Conservation (phyloP, 2,797 vertebrate species). For the Falco biarmicus region DNA sequence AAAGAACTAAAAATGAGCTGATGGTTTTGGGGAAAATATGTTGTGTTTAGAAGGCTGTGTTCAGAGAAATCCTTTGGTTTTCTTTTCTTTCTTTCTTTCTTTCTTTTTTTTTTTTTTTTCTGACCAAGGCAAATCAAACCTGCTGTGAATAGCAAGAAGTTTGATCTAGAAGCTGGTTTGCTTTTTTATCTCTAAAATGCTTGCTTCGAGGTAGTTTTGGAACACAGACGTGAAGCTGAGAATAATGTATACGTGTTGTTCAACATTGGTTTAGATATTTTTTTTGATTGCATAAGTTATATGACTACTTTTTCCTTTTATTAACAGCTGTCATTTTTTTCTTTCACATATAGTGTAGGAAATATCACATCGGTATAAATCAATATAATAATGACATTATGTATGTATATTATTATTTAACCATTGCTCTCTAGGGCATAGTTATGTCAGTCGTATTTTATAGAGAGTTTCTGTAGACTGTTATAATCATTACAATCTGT, state of each 20-base stretch:
- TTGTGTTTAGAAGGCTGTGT: neutral
- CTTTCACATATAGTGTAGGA: neutral
- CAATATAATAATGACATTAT: slow-evolving; percentile 32
- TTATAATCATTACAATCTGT: slow-evolving; percentile 4
- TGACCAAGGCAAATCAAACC: neutral
- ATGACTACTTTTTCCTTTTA: neutral
- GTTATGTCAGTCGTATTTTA: slow-evolving; percentile 42
- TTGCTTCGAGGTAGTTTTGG: neutral
- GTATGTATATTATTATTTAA: slow-evolving; percentile 58
- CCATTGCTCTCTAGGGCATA: slow-evolving; percentile 16
- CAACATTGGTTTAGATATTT: neutral
- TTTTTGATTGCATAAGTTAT: neutral
- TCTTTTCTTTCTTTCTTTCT: neutral
- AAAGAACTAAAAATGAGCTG: neutral
- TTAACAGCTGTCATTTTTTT: neutral
- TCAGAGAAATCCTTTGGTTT: neutral
- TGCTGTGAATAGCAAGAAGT: neutral
- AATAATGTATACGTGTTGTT: neutral
- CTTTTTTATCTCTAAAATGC: neutral
- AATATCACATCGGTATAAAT: slow-evolving; percentile 34
- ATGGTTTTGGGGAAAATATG: neutral
- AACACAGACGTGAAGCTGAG: neutral
- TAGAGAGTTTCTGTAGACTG: neutral
- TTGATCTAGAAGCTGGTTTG: neutral
- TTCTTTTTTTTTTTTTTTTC: neutral